Evolutionary conservation across 2,113 vertebrate species (phyloP).

Genomic region (Malurus melanocephalus): DNA sequence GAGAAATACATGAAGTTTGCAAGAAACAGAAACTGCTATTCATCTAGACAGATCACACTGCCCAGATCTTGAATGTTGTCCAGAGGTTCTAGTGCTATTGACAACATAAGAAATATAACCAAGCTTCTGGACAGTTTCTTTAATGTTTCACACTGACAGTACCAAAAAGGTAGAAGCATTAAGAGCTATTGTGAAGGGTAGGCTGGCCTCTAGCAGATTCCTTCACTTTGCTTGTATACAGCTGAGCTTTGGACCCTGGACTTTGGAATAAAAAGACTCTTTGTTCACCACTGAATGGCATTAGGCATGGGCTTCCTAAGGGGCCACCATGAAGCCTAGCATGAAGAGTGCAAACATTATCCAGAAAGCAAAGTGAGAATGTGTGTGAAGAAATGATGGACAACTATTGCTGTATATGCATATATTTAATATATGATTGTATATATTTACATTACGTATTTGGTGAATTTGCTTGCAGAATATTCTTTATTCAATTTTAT

Average conservation of each 20-base stretch:
- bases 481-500: not conserved
- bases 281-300: conserved; percentile 89
- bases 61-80: conserved; percentile 42
- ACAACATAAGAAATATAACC: conserved; percentile 46
- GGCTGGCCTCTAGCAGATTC: conserved; percentile 77
- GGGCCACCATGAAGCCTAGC: conserved; percentile 84
- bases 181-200: conserved; percentile 59
- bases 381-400: conserved; percentile 48
- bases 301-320: conserved; percentile 91
- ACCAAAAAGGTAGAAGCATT: conserved; percentile 68
- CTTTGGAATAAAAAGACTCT: conserved; percentile 83
- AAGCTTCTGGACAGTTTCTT: conserved; percentile 38
- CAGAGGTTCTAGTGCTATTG: conserved; percentile 27
- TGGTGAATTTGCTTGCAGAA: not conserved
- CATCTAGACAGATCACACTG: conserved; percentile 53
- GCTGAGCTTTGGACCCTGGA: conserved; percentile 85
- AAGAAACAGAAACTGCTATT: conserved; percentile 71
- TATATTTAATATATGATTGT: not conserved
- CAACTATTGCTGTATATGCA: conserved; percentile 24
- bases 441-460: not conserved
- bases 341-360: conserved; percentile 78
- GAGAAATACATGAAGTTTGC: conserved; percentile 70
- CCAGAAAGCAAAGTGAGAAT: conserved; percentile 69
- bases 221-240: conserved; percentile 79
- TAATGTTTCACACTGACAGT: conserved; percentile 71